Conservation (phyloP, 1,140 invertebrate genomes). For the Lanistes nyassanus region DNA sequence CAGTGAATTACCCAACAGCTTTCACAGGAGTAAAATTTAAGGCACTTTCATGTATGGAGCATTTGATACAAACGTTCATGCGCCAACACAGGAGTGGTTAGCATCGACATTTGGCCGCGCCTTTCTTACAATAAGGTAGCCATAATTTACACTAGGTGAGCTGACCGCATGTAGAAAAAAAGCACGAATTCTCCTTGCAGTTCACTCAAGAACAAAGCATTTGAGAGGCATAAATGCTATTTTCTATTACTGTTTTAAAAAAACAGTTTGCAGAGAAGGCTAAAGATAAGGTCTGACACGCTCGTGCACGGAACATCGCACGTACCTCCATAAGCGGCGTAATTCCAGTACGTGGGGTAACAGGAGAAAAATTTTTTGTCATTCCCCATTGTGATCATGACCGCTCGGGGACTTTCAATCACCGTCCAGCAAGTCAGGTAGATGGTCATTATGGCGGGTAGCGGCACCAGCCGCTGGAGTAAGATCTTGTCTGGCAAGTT, state of each 20-base stretch:
- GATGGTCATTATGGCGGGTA: conserved; percentile 86
- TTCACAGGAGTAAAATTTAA: no score
- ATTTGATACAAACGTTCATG: no score
- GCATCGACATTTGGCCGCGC: no score
- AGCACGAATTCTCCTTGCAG: no score
- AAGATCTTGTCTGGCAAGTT: conserved; percentile 91
- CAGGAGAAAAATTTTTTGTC: conserved; percentile 53
- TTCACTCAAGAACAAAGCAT: no score
- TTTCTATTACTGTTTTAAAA: background rate
- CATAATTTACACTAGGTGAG: no score
- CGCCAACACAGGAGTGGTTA: no score
- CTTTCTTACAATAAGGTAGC: no score
- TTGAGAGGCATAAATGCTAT: no score
- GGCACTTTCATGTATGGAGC: no score
- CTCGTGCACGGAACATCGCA: background rate
- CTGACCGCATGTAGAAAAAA: no score
- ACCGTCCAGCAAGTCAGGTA: conserved; percentile 91
- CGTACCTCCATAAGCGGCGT: conserved; percentile 43
- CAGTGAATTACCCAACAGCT: no score
- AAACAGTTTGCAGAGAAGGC: background rate
- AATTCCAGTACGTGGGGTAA: conserved; percentile 45
- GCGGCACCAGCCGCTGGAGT: conserved; percentile 90
- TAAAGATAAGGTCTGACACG: background rate
- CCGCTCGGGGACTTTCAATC: conserved; percentile 76
- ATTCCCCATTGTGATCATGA: conserved; percentile 53